Conservation (phyloP, 2,797 vertebrate genomes). For the Melanotaenia boesemani region DNA sequence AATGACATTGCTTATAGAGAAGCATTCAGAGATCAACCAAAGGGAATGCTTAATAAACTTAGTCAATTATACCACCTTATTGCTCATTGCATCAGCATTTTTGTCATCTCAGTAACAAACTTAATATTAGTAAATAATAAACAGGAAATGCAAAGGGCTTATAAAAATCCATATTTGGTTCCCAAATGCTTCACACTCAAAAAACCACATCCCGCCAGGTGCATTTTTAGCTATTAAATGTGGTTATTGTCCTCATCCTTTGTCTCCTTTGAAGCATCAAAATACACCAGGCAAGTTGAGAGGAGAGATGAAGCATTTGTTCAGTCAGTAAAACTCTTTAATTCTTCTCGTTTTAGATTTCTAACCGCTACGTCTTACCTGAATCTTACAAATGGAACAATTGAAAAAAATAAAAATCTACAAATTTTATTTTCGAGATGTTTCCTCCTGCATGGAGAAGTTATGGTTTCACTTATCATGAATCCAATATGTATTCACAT, state of each 20-base stretch:
- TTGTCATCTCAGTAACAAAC: background rate
- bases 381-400: background rate
- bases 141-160: background rate
- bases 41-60: background rate
- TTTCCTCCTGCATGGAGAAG: background rate
- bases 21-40: background rate
- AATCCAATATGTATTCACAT: background rate
- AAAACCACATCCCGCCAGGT: too few species aligned
- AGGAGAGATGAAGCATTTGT: background rate
- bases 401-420: background rate
- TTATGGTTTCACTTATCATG: background rate
- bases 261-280: background rate
- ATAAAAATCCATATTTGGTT: background rate
- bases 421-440: background rate
- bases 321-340: background rate
- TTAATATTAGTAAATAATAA: background rate
- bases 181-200: background rate
- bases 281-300: background rate
- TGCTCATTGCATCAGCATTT: background rate
- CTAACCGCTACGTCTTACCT: background rate
- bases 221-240: background rate
- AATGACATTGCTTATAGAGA: background rate
- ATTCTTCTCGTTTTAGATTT: background rate
- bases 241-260: background rate
- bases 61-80: background rate